A percentile compares a stretch with the other conserved stretches of the same genome.
phyloP scores from a whole-genome alignment of 2,888 invertebrate genomes.

The Uloborus plumipes region DNA sequence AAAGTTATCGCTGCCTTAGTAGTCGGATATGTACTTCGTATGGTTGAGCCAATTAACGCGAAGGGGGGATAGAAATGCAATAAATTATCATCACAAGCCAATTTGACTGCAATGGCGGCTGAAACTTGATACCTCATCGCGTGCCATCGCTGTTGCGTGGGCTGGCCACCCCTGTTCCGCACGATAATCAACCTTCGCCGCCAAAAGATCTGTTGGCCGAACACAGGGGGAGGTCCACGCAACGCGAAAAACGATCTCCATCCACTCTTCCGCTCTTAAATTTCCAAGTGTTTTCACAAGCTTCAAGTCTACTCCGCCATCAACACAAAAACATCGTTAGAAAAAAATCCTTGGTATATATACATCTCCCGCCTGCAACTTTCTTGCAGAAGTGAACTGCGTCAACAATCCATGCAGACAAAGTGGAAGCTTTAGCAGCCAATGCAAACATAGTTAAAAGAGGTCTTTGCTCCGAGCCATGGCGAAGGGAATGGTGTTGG shows the following conservation, averaged over 20 bases:
- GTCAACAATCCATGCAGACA: constrained; percentile 56
- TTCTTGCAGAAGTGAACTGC: constrained; percentile 30
- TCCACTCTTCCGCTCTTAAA: constrained; percentile 25
- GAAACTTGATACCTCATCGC: no score
- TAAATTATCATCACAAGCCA: no score
- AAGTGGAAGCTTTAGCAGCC: constrained; percentile 58
- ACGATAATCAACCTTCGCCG: no score
- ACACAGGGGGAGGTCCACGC: no score
- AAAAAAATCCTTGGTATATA: constrained; percentile 14
- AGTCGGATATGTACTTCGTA: no score
- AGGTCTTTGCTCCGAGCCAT: constrained; percentile 45
- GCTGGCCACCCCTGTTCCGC: no score
- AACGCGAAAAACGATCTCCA: not conserved
- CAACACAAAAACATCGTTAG: constrained; percentile 34
- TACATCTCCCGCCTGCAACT: constrained; percentile 18
- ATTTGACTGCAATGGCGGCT: no score
- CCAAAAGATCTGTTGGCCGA: no score
- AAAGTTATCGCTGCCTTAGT: no score
- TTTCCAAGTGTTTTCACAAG: constrained; percentile 38
- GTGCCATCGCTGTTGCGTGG: no score
- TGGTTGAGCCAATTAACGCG: no score
- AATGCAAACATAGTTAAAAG: constrained; percentile 47
- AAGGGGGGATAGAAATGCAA: no score
- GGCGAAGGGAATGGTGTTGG: not conserved
- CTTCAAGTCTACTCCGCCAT: not conserved